phyloP scores from a whole-genome alignment of 1,140 invertebrate genomes.

The Brachionus angularis region DNA sequence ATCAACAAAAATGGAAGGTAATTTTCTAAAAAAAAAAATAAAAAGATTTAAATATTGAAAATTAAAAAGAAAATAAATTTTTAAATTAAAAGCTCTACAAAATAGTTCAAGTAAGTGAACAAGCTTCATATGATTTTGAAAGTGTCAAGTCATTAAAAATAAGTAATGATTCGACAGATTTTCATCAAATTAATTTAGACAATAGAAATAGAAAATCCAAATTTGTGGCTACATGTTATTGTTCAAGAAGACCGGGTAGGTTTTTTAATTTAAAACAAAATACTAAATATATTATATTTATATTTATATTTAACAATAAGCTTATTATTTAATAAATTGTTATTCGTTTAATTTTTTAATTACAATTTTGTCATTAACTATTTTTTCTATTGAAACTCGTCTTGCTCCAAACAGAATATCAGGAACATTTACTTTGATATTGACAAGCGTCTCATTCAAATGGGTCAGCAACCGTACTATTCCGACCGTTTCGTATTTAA shows the following conservation, averaged over 20 bases:
- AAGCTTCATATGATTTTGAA: constrained; percentile 15
- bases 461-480: constrained; percentile 18
- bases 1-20: constrained; percentile 43
- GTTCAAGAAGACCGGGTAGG: constrained; percentile 25
- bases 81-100: constrained; percentile 24
- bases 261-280: too few relatives aligned
- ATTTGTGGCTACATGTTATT: constrained; percentile 38
- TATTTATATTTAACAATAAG: neutral
- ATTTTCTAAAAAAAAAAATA: too few relatives aligned
- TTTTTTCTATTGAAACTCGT: constrained; percentile 34
- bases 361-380: constrained; percentile 13
- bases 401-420: constrained; percentile 27
- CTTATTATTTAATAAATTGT: constrained; percentile 42
- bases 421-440: constrained; percentile 38
- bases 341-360: constrained; percentile 42
- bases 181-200: neutral
- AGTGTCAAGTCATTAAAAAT: neutral
- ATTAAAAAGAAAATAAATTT: neutral
- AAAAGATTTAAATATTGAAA: neutral
- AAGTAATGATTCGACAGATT: neutral
- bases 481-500: constrained; percentile 41
- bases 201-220: neutral
- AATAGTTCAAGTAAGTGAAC: constrained; percentile 30
- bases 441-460: constrained; percentile 36
- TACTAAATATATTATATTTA: neutral